Evolutionary conservation across 2,113 vertebrate genomes (phyloP), one percentile per base, ranked within the genome.

Genomic region (Tenebrosternarchus preto): DNA sequence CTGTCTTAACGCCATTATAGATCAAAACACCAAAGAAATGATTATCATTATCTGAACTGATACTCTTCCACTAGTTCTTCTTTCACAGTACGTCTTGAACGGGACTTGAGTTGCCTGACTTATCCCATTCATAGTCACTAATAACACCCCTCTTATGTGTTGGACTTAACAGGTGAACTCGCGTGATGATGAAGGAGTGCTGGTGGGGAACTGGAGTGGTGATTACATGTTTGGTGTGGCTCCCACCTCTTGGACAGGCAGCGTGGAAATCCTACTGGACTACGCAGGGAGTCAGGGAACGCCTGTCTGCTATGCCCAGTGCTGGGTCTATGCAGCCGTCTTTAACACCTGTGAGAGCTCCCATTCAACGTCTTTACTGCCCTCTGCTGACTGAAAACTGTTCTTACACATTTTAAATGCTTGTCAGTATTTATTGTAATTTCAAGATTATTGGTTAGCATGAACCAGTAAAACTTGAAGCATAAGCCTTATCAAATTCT

Each of bases 321-420:
- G 98, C 89, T 99, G 98, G 98, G 98, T 99, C 88, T 99, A 95
- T 31, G 95, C 98, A 0, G 96, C 94, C 2, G 96, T 99, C 86
- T 96, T 99, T 89, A 99, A 97, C 86, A 96, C 96, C 0, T 97
- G 98, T 99, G 92, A 94, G 97, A 92, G 75, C 27, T 25, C 46
- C n/a, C 17, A 61, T n/a, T 36, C 25, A 36, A 5, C 12, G 16
- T 50, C 24, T 29, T 31, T 22, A 70, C 46, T 70, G 53, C 53
- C 76, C 50, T 78, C 76, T 78, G 25, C 33, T 78, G 77, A 4
- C 46, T 24, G 59, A 39, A 77, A 0, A n/a, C 3, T 17, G 43
- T 22, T 55, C 0, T 66, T 22, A 67, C 39, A 64, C 57, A 50
- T 1, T n/a, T 16, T n/a, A 25, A 19, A 19, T 27, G 7, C 8